Conservation (phyloP, 2,797 vertebrate genomes). For the Cyclura pinguis region DNA sequence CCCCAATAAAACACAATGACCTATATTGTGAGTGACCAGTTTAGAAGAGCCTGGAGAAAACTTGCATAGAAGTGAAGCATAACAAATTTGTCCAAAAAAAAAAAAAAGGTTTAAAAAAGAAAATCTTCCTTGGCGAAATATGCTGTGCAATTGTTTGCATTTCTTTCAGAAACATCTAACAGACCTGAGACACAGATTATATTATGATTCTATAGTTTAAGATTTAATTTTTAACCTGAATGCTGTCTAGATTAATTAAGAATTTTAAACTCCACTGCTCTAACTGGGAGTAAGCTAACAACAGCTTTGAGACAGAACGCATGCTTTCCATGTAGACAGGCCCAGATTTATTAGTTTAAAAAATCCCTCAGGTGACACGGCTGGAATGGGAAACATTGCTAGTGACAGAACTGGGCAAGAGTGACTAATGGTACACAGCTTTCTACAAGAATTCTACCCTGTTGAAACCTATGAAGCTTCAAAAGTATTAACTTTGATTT, state of each 20-base stretch:
- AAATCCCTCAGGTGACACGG: neutral
- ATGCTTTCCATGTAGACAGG: neutral
- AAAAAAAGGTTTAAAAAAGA: neutral
- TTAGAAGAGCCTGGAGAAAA: neutral
- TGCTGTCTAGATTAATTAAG: neutral
- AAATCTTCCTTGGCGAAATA: neutral
- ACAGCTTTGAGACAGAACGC: neutral
- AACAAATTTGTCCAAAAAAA: neutral
- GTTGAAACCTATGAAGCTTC: neutral
- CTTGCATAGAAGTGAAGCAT: neutral
- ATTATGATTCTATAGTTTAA: neutral
- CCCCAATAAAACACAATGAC: too few species aligned
- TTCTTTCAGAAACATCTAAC: conserved; percentile 8
- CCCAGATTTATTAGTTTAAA: neutral
- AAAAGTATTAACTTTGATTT: conserved; percentile 20
- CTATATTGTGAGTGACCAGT: too few species aligned
- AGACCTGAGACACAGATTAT: neutral
- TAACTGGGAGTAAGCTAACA: neutral
- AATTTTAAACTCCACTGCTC: neutral
- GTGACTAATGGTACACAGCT: neutral
- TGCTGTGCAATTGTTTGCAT: neutral
- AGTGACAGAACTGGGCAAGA: neutral
- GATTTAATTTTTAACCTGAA: neutral
- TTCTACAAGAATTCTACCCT: neutral
- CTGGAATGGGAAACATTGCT: neutral